These are phyloP conservation scores for Cyprinus carpio DNA, from an alignment of 2,113 vertebrate species.

Conservation along the genomic window DNA sequence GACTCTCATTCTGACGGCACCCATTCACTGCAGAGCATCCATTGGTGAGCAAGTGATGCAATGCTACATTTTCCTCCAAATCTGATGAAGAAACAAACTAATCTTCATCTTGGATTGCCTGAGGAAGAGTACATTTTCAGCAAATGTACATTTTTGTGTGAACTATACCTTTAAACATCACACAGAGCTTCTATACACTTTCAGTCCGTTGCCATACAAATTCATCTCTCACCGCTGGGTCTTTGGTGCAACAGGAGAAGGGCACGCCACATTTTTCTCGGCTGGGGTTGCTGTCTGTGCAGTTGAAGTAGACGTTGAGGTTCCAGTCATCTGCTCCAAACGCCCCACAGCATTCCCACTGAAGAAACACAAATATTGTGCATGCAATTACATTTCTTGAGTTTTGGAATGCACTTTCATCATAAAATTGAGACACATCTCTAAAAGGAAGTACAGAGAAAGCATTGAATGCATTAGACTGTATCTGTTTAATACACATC, in stretches of 20 bases:
- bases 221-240: constrained; percentile 83
- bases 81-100: too few relatives aligned
- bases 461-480: not conserved
- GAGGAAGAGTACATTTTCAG: too few relatives aligned
- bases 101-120: too few relatives aligned
- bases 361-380: not conserved
- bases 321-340: constrained; percentile 96
- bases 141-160: too few relatives aligned
- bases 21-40: too few relatives aligned
- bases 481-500: not conserved
- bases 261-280: constrained; percentile 95
- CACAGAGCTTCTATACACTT: too few relatives aligned
- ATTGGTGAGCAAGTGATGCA: too few relatives aligned
- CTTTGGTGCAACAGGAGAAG: constrained; percentile 96
- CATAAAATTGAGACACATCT: not conserved
- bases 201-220: not conserved
- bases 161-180: too few relatives aligned
- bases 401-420: not conserved
- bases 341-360: constrained; percentile 98
- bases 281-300: constrained; percentile 91
- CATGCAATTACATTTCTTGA: not conserved
- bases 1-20: too few relatives aligned
- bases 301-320: constrained; percentile 98
- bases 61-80: too few relatives aligned
- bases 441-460: too few relatives aligned